Evolutionary conservation across 2,113 vertebrate species (phyloP).

Genomic region (Emydura subglobosa): DNA sequence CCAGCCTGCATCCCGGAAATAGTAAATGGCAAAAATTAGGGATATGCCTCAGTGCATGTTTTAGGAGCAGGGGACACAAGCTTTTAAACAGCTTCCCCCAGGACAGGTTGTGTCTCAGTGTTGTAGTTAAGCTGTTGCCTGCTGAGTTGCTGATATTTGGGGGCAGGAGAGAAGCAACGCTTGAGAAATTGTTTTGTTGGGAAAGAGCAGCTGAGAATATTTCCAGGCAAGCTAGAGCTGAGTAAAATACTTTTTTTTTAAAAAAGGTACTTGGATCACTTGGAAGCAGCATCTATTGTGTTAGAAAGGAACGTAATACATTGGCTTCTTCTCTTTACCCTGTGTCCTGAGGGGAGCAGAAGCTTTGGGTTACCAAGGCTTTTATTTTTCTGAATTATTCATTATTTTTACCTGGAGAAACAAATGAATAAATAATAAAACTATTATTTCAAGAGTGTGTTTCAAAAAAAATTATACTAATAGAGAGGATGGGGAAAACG

Average conservation of each 20-base stretch:
- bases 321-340: neutral
- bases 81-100: neutral
- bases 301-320: neutral
- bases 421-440: slow-evolving; percentile 13
- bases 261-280: slow-evolving; percentile 2
- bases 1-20: neutral
- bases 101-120: neutral
- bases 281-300: slow-evolving; percentile 8
- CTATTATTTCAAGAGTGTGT: neutral
- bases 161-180: neutral
- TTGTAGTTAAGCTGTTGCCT: neutral
- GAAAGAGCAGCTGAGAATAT: neutral
- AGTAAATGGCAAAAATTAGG: neutral
- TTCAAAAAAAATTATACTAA: neutral
- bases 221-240: neutral
- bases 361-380: slow-evolving; percentile 39
- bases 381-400: slow-evolving; percentile 67
- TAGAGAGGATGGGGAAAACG: neutral
- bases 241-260: neutral
- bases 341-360: slow-evolving; percentile 31
- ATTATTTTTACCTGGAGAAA: slow-evolving; percentile 41
- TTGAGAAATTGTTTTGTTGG: neutral
- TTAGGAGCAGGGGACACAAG: neutral
- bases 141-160: neutral
- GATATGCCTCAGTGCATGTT: neutral